phyloP scores from a whole-genome alignment of 1,140 invertebrate genomes.

The Bombus terrestris region DNA sequence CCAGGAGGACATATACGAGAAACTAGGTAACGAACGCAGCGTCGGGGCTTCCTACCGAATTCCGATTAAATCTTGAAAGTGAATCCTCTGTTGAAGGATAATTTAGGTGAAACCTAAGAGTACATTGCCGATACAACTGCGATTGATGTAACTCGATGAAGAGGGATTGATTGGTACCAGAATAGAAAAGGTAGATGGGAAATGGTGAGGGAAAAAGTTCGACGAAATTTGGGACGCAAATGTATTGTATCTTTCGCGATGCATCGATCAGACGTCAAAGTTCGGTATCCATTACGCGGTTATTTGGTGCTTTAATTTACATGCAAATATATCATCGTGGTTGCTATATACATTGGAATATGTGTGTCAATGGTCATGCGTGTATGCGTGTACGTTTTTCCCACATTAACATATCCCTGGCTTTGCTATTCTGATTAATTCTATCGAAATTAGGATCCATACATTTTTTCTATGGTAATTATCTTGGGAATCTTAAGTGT shows the following conservation, averaged over 20 bases:
- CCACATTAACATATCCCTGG: not conserved
- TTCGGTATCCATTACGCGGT: not conserved
- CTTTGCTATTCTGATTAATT: not conserved
- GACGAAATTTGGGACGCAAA: not conserved
- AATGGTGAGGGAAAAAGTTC: not conserved
- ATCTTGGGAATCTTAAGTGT: not conserved
- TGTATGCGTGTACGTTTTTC: not conserved
- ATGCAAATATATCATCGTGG: not conserved
- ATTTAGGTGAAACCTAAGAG: not conserved
- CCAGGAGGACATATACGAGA: conserved; percentile 35
- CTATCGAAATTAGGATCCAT: not conserved
- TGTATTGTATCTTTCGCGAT: not conserved
- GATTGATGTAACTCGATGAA: not conserved
- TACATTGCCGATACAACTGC: not conserved
- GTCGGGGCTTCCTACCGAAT: conserved; percentile 36
- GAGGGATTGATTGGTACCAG: not conserved
- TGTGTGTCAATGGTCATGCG: not conserved
- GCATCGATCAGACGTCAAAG: not conserved
- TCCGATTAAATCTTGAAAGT: conserved; percentile 59
- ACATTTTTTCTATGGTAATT: not conserved
- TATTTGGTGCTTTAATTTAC: not conserved
- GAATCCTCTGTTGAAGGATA: not conserved
- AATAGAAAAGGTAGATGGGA: not conserved
- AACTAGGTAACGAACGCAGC: conserved; percentile 50
- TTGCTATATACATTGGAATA: not conserved